These are phyloP conservation scores for Phenganax subtilis DNA, from an alignment of 92 coral and sea anemone genomes.

Conservation along the genomic window DNA sequence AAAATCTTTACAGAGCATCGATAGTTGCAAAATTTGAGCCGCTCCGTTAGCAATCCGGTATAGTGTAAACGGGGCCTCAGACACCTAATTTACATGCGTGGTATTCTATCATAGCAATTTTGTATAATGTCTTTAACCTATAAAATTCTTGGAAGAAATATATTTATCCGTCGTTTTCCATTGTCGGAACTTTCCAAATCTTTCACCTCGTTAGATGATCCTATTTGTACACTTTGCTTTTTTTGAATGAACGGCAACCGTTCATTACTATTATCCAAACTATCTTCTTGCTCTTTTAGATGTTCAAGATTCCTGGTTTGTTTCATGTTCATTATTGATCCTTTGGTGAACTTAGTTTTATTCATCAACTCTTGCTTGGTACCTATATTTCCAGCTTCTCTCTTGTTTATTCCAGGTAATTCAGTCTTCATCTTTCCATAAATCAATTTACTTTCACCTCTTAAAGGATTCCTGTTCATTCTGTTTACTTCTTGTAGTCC, in stretches of 20 bases:
- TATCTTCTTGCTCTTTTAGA: not conserved
- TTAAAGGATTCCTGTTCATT: no score
- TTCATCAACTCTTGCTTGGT: not conserved
- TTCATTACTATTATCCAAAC: not conserved
- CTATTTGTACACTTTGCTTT: not conserved
- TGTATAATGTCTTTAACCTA: not conserved
- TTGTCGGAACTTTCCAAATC: not conserved
- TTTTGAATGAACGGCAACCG: not conserved
- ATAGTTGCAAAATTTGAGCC: no score
- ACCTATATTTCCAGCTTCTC: not conserved
- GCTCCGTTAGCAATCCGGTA: not conserved
- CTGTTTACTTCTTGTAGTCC: no score
- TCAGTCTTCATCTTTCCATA: no score
- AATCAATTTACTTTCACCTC: no score
- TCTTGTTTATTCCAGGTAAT: no score
- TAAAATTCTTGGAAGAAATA: conserved; percentile 4
- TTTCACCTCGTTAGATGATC: not conserved
- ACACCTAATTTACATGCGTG: not conserved
- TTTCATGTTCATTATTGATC: no score
- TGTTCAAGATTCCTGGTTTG: no score
- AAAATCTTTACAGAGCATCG: no score
- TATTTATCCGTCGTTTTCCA: conserved; percentile 8
- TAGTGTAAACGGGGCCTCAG: not conserved
- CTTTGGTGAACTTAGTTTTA: not conserved
- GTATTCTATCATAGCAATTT: not conserved